A percentile compares a stretch with the other conserved stretches of the same genome.
These are phyloP conservation scores for Aurelia sp. DNA, from an alignment of 30 jellyfish, hydroid and myxozoan species.

Conservation along the genomic window DNA sequence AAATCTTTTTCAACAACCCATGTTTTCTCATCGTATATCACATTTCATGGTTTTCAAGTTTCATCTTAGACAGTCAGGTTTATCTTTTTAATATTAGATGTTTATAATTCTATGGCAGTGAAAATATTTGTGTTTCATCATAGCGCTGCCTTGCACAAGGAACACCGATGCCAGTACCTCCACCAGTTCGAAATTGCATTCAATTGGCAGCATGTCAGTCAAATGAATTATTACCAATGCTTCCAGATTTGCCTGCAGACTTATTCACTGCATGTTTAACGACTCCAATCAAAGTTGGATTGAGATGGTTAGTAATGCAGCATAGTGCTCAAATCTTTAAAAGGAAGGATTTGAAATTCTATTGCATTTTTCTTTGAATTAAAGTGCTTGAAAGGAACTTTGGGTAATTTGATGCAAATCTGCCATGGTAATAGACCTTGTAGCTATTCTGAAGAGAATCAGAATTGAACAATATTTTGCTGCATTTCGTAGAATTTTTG, in stretches of 20 bases:
- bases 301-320: constrained; percentile 72
- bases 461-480: no score
- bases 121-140: background rate
- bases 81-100: background rate
- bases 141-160: constrained; percentile 89
- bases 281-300: constrained; percentile 96
- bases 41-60: no score
- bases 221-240: constrained; percentile 92
- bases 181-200: constrained; percentile 90
- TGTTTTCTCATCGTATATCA: no score
- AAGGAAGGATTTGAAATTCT: no score
- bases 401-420: no score
- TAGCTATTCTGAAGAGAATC: no score
- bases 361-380: no score
- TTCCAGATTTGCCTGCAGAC: constrained; percentile 95
- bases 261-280: constrained; percentile 94
- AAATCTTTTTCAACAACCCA: no score
- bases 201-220: constrained; percentile 96
- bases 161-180: constrained; percentile 77
- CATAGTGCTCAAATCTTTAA: background rate
- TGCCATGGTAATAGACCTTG: no score
- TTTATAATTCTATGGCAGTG: no score
- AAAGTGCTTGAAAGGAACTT: no score
- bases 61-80: background rate
- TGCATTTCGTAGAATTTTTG: no score